Conservation (phyloP, 2,888 invertebrate species). For the Eurytoma adleriae region DNA sequence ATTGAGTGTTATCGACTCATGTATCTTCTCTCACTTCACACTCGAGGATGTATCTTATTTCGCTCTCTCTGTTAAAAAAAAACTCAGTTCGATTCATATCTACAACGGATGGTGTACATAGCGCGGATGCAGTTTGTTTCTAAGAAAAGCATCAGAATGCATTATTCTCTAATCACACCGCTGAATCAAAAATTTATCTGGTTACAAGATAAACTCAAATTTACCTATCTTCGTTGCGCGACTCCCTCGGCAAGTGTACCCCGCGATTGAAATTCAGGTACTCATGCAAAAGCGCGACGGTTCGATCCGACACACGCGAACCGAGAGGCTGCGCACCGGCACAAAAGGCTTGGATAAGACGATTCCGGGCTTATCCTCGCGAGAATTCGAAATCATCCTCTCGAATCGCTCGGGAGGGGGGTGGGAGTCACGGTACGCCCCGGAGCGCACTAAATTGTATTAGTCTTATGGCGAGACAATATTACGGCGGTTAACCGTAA, state of each 20-base stretch:
- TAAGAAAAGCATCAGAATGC: too few relatives aligned
- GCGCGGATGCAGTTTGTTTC: too few relatives aligned
- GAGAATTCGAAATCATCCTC: neutral
- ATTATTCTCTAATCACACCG: too few relatives aligned
- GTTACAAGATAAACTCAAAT: too few relatives aligned
- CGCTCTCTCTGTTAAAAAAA: too few relatives aligned
- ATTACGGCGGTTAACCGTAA: conserved; percentile 53
- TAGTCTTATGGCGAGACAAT: conserved; percentile 55
- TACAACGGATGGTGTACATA: too few relatives aligned
- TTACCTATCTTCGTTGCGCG: neutral
- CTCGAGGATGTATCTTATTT: too few relatives aligned
- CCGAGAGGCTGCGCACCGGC: neutral
- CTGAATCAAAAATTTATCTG: too few relatives aligned
- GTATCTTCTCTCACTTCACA: too few relatives aligned
- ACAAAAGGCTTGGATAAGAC: neutral
- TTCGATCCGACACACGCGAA: too few relatives aligned
- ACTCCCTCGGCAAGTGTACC: neutral
- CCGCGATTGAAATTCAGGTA: neutral
- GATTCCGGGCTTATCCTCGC: neutral
- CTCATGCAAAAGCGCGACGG: neutral
- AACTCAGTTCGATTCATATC: too few relatives aligned
- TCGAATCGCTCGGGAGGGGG: neutral
- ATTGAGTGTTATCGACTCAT: too few relatives aligned
- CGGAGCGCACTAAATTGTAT: conserved; percentile 42
- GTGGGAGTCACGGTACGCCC: neutral